Conservation (phyloP, 2,797 vertebrate species). For the Phaenicophaeus curvirostris region DNA sequence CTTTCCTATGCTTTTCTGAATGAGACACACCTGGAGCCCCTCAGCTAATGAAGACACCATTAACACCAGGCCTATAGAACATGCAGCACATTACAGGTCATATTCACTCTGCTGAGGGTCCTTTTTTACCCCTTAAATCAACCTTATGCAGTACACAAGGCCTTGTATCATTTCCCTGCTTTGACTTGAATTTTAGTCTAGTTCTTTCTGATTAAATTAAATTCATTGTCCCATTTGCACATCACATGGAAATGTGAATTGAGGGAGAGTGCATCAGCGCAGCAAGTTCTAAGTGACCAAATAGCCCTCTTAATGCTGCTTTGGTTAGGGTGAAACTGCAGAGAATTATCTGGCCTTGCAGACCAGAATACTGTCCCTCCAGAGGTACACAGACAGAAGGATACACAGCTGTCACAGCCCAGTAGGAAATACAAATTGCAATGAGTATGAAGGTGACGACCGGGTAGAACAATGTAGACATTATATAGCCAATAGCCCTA, state of each 20-base stretch:
- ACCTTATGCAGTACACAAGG: background rate
- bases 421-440: constrained; percentile 92
- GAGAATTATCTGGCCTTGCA: background rate
- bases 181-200: background rate
- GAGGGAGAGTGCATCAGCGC: background rate
- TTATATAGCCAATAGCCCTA: constrained; percentile 92
- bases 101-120: background rate
- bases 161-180: background rate
- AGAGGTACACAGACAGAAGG: constrained; percentile 73
- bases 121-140: background rate
- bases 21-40: background rate
- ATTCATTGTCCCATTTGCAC: background rate
- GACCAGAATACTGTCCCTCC: background rate
- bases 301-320: background rate
- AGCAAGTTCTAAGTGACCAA: background rate
- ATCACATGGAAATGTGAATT: background rate
- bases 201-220: background rate
- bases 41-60: background rate
- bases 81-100: background rate
- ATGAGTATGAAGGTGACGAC: constrained; percentile 91
- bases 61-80: background rate
- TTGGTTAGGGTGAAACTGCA: background rate
- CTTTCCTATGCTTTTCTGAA: background rate
- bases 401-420: constrained; percentile 96
- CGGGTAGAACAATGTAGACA: constrained; percentile 91